These are phyloP conservation scores for Ictalurus punctatus DNA, from an alignment of 2,113 vertebrate genomes.

Conservation along the genomic window DNA sequence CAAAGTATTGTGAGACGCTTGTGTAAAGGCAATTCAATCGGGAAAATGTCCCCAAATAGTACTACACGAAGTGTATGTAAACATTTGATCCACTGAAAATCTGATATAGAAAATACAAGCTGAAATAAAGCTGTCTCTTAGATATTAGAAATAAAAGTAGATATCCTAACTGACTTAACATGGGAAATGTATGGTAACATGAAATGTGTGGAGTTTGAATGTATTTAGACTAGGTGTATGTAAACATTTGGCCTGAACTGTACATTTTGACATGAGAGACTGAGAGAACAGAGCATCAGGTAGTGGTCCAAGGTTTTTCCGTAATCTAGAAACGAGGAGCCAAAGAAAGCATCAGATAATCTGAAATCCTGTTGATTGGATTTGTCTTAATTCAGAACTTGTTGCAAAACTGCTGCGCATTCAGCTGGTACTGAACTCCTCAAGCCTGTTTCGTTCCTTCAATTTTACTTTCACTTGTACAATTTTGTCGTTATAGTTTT, in stretches of 20 bases:
- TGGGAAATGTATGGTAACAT: background rate
- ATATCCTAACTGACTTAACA: background rate
- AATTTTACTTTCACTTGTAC: background rate
- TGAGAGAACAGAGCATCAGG: no score
- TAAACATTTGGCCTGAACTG: background rate
- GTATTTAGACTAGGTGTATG: background rate
- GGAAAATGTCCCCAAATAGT: background rate
- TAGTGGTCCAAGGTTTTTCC: no score
- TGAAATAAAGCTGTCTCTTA: no score
- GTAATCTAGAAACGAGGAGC: no score
- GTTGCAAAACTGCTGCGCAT: background rate
- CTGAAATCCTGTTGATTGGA: background rate
- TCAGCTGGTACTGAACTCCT: background rate
- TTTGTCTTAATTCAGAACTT: background rate
- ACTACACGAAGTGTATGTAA: background rate
- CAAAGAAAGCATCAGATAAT: no score
- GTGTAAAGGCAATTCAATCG: background rate
- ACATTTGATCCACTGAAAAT: no score
- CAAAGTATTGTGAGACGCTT: background rate
- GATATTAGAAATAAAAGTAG: no score
- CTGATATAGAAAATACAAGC: no score
- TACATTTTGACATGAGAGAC: background rate
- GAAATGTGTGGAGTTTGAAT: background rate
- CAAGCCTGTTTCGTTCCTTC: background rate
- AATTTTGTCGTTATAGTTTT: no score